These are phyloP conservation scores for Hypotaenidia philippensis DNA, from an alignment of 2,797 vertebrate species.

Conservation along the genomic window DNA sequence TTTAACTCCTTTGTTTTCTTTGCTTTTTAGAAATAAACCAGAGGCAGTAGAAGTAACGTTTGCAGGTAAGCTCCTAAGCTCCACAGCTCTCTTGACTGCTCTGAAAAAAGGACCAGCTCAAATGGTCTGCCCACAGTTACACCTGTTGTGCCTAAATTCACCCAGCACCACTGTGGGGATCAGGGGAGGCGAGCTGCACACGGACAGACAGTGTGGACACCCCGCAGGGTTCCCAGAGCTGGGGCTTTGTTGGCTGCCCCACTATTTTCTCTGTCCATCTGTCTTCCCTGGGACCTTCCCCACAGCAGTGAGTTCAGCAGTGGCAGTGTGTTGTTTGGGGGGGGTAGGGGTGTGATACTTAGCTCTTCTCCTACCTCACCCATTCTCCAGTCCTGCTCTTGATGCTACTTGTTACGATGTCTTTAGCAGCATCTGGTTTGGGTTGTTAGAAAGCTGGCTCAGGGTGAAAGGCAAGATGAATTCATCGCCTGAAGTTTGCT, in stretches of 20 bases:
- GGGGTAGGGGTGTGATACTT: not conserved
- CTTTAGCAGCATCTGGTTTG: not conserved
- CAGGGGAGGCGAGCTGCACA: not conserved
- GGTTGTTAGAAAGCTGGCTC: not conserved
- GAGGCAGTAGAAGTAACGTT: constrained; percentile 98
- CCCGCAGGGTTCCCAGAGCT: not conserved
- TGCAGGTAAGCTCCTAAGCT: constrained; percentile 89
- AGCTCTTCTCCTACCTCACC: not conserved
- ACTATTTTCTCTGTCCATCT: rapidly evolving
- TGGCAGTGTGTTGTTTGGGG: not conserved
- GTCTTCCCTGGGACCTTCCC: not conserved
- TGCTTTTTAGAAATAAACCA: constrained; percentile 92
- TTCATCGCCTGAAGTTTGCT: constrained; percentile 9
- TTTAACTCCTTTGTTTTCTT: constrained; percentile 51
- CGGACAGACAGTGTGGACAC: not conserved
- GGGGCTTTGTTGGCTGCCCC: not conserved
- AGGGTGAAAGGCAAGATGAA: not conserved
- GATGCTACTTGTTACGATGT: not conserved
- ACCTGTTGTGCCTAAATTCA: not conserved
- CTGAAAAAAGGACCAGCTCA: not conserved
- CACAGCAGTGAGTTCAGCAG: not conserved
- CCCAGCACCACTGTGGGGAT: not conserved
- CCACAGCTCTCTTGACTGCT: not conserved
- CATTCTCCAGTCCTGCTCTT: not conserved
- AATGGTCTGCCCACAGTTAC: not conserved